Percentiles rank a stretch among this genome's conserved stretches.
Conservation (phyloP, 2,113 vertebrate genomes). For the Apteryx mantelli region DNA sequence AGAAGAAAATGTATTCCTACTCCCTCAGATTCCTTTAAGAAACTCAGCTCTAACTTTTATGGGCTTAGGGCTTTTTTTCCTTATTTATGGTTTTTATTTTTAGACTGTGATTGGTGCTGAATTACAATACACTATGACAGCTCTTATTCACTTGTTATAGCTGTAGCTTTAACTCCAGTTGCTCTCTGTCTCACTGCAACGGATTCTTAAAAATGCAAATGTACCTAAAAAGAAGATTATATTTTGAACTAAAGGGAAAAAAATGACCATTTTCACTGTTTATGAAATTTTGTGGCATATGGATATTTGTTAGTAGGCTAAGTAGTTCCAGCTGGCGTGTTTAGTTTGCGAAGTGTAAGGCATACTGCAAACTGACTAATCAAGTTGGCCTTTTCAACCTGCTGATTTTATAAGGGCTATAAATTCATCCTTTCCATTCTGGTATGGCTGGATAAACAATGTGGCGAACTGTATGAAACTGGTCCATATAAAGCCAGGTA, state of each 20-base stretch:
- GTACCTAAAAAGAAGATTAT: constrained; percentile 1
- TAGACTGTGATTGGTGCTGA: constrained; percentile 15
- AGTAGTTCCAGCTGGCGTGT: constrained; percentile 34
- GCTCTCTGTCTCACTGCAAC: constrained; percentile 19
- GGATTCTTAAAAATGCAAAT: neutral
- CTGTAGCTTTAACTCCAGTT: constrained; percentile 37
- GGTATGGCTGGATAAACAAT: neutral
- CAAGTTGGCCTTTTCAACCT: constrained; percentile 35
- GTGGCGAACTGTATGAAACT: neutral
- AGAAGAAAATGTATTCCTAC: neutral
- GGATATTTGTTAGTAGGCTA: constrained; percentile 34
- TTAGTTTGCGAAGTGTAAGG: constrained; percentile 24
- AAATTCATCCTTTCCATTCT: neutral
- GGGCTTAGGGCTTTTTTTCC: neutral
- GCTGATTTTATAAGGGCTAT: neutral
- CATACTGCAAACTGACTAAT: neutral
- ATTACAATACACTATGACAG: neutral
- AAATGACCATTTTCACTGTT: constrained; percentile 20
- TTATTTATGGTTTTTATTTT: constrained; percentile 38
- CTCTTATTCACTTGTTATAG: constrained; percentile 34
- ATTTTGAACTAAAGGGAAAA: constrained; percentile 10
- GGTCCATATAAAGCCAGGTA: neutral
- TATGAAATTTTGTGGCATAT: constrained; percentile 33
- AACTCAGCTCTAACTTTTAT: neutral
- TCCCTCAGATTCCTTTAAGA: neutral